Evolutionary conservation across 2,888 invertebrate genomes (phyloP), one percentile per base, ranked within the genome.

Genomic region (Ophion obscuratus): DNA sequence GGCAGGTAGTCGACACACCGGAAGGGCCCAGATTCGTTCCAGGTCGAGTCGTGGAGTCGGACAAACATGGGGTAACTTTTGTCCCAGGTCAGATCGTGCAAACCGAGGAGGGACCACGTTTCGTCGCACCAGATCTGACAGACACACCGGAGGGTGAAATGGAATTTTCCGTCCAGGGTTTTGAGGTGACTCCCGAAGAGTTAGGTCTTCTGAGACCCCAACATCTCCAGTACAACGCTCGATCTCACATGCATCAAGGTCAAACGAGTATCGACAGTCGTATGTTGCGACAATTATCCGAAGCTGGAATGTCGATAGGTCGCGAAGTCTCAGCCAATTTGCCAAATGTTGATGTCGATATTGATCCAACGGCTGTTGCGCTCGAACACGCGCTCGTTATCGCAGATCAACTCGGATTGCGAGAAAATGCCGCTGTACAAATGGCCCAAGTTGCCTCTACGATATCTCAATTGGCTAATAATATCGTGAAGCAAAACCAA

Each of bases 111-210:
- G 95, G 95, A 0, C 95, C 96, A 1, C 96, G 96, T 86, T 97
- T 96, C 90, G 96, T 97, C 6, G 96, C 96, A 0, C 96, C 96
- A 31, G 96, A 96, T 91, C 94, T 96, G 4, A 96, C 95, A 10
- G 96, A 96, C 91, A 96, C 96, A 0, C 95, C 96, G 73, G 96
- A 96, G 91, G 96, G 96, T 0, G 95, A 95, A 62, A 94, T 96
- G 66, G 96, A 96, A 90, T 96, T 96, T 92, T 96, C 96, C 1
- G 96, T 97, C 1, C 96, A 97, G 94, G 96, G 96, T 87, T 97
- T 96, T 90, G 95, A 95, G 81, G 95, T 95, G 5, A 94, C 94
- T 1, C 95, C 95, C 0, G 95, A 95, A 85, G 95, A 95, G 83
- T 87, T 95, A 11, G 92, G 91, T 10, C 88, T 95, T 14, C 89